Evolutionary conservation across 2,113 vertebrate genomes (phyloP), one percentile per base, ranked within the genome.

Genomic region (Prunella himalayana): DNA sequence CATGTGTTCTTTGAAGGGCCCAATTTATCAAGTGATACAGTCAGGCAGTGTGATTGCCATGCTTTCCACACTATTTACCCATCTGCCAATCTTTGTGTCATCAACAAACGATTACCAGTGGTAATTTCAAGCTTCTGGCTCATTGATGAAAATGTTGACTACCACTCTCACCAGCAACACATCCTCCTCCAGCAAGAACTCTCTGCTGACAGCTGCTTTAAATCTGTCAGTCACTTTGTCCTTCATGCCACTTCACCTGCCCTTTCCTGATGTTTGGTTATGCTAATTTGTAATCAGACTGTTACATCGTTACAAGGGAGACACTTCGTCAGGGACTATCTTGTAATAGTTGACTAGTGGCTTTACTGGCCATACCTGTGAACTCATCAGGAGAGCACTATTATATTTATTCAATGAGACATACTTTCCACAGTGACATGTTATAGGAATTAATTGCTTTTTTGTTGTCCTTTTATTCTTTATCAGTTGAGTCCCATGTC

Each of bases 31-130:
- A 90, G 90, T 59, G 68, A 73, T 95, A 51, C 15, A 63, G 66
- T 61, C 50, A 85, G 71, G 59, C 82, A 66, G 50, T 33, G 37
- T 69, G 50, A 92, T 60, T 86, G 54, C 50, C 39, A 39, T 82
- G 49, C 39, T 73, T 94, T 88, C 3, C 2, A 66, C 64, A 33
- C 37, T 94, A 49, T 94, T 93, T 94, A 93, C 64, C 47, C 82
- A 88, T 81, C 71, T 93, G 79, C 75, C 96, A 96, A 45, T 88
- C 64, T 95, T 86, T 83, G 76, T 94, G 79, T 95, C 93, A 81
- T 92, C 92, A 95, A 92, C 90, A 95, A 88, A 93, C 61, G 53
- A 91, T 86, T 93, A 93, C 19, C 47, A 56, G 68, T 1, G 17
- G 60, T 59, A 83, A 92, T 86, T 83, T 77, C 69, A 92, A 88